phyloP scores from a whole-genome alignment of 2,888 invertebrate species.

The Spilosoma lubricipeda region DNA sequence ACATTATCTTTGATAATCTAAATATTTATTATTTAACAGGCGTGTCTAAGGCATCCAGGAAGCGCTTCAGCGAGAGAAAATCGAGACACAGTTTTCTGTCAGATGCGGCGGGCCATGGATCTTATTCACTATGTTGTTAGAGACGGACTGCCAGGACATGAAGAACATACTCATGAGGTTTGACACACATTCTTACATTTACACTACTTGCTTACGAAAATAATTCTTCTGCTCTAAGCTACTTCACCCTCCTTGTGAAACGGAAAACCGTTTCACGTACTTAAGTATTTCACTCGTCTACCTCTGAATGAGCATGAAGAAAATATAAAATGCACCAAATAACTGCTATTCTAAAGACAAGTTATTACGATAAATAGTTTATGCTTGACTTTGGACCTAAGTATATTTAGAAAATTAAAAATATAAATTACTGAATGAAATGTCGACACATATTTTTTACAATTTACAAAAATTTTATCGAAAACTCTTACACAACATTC shows the following conservation, averaged over 20 bases:
- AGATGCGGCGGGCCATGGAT: slow-evolving; percentile 98
- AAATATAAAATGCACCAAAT: not conserved
- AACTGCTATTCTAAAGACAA: not conserved
- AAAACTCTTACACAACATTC: not conserved
- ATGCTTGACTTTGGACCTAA: not conserved
- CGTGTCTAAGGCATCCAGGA: slow-evolving; percentile 97
- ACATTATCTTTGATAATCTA: not conserved
- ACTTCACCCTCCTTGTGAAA: slow-evolving; percentile 9
- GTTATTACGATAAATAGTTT: not conserved
- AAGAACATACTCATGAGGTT: slow-evolving; percentile 83
- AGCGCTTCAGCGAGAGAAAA: slow-evolving; percentile 97
- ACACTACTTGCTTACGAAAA: not conserved
- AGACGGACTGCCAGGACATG: slow-evolving; percentile 93
- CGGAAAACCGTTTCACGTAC: not conserved
- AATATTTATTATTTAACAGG: slow-evolving; percentile 78
- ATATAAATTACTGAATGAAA: not conserved
- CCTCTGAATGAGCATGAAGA: not conserved
- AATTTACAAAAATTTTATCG: not conserved
- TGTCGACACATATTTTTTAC: not conserved
- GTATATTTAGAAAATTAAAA: not conserved
- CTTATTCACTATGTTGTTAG: slow-evolving; percentile 98
- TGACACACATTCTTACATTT: slow-evolving; percentile 29
- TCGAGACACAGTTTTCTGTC: slow-evolving; percentile 98
- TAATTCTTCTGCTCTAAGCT: not conserved
- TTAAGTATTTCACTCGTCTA: not conserved